Percentiles rank a stretch among this genome's conserved stretches.
Conservation (phyloP, 2,888 invertebrate species). For the Phortica magna region DNA sequence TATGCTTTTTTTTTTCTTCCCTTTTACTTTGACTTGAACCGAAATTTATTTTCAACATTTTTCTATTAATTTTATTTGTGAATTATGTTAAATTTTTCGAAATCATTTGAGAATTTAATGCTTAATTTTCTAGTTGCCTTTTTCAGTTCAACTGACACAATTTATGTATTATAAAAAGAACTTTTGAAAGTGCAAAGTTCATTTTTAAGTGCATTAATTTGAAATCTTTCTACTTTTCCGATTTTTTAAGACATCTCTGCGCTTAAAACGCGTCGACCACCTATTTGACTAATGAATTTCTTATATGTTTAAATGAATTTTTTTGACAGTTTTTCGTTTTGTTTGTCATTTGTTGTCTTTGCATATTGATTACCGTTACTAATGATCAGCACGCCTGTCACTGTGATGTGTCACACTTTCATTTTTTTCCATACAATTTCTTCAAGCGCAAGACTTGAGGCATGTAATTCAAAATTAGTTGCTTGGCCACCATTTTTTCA, state of each 20-base stretch:
- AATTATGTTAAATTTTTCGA: neutral
- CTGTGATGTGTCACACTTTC: neutral
- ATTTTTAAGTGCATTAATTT: conserved; percentile 16
- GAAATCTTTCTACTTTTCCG: neutral
- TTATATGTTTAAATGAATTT: neutral
- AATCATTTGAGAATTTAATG: neutral
- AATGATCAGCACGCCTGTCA: conserved; percentile 18
- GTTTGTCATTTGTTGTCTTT: conserved; percentile 7
- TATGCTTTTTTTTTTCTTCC: conserved; percentile 56
- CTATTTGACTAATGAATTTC: conserved; percentile 9
- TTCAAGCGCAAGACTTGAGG: neutral
- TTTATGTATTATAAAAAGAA: neutral
- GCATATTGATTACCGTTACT: conserved; percentile 15
- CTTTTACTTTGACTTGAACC: neutral
- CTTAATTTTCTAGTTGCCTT: neutral
- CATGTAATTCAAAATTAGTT: neutral
- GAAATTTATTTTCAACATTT: neutral
- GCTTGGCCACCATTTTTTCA: neutral
- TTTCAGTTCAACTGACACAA: neutral
- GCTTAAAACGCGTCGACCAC: neutral
- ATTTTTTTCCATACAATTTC: neutral
- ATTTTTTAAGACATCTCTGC: neutral
- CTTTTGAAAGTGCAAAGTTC: conserved; percentile 6
- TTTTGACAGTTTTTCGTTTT: conserved; percentile 7
- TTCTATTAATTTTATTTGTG: neutral